phyloP scores from a whole-genome alignment of 2,113 vertebrate species.

The Echinops telfairi region DNA sequence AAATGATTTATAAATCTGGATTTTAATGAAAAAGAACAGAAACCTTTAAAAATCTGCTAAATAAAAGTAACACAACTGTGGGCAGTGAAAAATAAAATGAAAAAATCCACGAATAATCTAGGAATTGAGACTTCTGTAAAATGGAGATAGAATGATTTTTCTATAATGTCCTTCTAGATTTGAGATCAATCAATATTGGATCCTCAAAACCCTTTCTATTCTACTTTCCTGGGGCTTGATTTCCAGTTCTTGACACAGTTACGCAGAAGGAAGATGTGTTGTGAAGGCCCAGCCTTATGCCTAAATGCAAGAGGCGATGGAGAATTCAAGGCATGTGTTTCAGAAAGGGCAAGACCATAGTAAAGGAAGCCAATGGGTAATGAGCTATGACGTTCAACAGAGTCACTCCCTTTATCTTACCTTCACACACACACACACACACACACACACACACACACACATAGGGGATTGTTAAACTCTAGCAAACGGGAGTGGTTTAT shows the following conservation, averaged over 20 bases:
- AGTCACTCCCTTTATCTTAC: neutral
- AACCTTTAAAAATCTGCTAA: neutral
- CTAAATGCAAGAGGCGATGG: rapidly evolving
- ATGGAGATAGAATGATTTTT: neutral
- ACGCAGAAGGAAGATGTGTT: neutral
- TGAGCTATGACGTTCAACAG: constrained; percentile 26
- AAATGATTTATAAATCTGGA: constrained; percentile 62
- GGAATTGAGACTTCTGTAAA: neutral
- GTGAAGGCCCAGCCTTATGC: neutral
- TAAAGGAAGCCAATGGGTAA: constrained; percentile 53
- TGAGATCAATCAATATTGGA: neutral
- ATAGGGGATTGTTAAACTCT: constrained; percentile 37
- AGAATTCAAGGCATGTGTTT: neutral
- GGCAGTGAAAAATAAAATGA: neutral
- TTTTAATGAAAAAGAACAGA: constrained; percentile 66
- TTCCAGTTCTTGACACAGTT: neutral
- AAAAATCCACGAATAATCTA: neutral
- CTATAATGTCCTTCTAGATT: neutral
- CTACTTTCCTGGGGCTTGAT: neutral
- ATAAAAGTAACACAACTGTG: neutral
- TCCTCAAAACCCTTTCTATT: neutral
- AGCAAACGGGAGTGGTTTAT: constrained; percentile 51
- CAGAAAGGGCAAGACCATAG: constrained; percentile 52
- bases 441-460: no score
- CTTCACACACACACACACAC: no score